Percentiles rank a stretch among this genome's conserved stretches.
These are phyloP conservation scores for Merodon equestris DNA, from an alignment of 2,888 invertebrate genomes.

Conservation along the genomic window DNA sequence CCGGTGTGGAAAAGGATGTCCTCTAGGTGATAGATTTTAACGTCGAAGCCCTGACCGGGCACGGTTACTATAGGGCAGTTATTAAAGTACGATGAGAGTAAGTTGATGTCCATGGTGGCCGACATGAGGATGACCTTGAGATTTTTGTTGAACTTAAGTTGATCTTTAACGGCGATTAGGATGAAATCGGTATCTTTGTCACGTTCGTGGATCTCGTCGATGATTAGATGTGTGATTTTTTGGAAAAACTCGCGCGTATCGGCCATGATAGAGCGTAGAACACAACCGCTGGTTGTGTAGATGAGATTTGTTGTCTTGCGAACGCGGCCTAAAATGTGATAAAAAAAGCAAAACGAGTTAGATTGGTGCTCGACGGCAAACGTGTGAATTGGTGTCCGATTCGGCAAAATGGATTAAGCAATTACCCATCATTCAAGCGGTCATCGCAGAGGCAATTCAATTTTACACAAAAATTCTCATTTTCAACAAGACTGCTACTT, in stretches of 20 bases:
- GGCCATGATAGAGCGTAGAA: conserved; percentile 90
- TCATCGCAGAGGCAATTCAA: no score
- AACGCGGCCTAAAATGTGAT: conserved; percentile 71
- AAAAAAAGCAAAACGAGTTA: neutral
- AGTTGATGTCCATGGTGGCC: conserved; percentile 91
- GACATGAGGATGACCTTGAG: conserved; percentile 95
- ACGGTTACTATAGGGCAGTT: conserved; percentile 88
- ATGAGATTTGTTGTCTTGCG: conserved; percentile 73
- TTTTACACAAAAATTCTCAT: no score
- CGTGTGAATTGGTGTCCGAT: no score
- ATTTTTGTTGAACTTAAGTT: conserved; percentile 84
- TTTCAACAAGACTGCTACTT: conserved; percentile 55
- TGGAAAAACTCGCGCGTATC: conserved; percentile 79
- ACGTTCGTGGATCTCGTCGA: conserved; percentile 98
- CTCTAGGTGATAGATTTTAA: conserved; percentile 88
- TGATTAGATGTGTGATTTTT: conserved; percentile 86
- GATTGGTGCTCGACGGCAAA: no score
- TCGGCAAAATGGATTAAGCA: no score
- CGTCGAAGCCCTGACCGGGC: conserved; percentile 87
- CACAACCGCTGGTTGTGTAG: conserved; percentile 77
- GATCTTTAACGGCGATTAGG: conserved; percentile 89
- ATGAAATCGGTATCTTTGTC: conserved; percentile 96
- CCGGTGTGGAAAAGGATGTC: conserved; percentile 84
- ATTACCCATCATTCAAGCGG: no score
- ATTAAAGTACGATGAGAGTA: conserved; percentile 91